Conservation (phyloP, 2,888 invertebrate species). For the Standfussiana lucernea region DNA sequence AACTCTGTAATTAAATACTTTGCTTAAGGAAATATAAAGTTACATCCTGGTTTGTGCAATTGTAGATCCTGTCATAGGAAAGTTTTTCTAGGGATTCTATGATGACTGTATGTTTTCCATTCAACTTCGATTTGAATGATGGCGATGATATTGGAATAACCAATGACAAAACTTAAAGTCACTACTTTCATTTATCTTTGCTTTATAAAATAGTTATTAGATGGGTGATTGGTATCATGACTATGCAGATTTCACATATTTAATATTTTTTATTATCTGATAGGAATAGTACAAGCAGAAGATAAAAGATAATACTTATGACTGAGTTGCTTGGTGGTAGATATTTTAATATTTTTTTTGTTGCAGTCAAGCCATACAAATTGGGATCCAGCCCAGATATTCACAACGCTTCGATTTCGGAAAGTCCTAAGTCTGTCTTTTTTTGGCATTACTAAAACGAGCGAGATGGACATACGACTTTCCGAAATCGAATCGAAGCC, state of each 20-base stretch:
- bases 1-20: constrained; percentile 10
- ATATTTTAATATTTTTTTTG: neutral
- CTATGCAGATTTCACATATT: neutral
- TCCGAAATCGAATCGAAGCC: too few species aligned
- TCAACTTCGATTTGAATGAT: constrained; percentile 10
- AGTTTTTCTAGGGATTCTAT: neutral
- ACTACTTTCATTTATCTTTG: constrained; percentile 7
- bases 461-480: too few species aligned
- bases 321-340: neutral
- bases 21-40: constrained; percentile 9
- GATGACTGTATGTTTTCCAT: neutral
- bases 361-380: neutral
- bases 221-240: constrained; percentile 6
- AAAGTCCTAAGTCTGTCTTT: too few species aligned
- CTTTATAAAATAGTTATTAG: constrained; percentile 23
- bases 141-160: neutral
- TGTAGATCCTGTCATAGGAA: neutral
- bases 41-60: constrained; percentile 16
- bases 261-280: constrained; percentile 34
- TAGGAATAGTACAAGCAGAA: constrained; percentile 13
- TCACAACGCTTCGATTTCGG: too few species aligned
- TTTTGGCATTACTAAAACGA: too few species aligned
- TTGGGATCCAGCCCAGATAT: too few species aligned
- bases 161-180: neutral
- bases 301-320: constrained; percentile 11